phyloP scores from a whole-genome alignment of 2,888 invertebrate genomes.

The Orgyia antiqua region DNA sequence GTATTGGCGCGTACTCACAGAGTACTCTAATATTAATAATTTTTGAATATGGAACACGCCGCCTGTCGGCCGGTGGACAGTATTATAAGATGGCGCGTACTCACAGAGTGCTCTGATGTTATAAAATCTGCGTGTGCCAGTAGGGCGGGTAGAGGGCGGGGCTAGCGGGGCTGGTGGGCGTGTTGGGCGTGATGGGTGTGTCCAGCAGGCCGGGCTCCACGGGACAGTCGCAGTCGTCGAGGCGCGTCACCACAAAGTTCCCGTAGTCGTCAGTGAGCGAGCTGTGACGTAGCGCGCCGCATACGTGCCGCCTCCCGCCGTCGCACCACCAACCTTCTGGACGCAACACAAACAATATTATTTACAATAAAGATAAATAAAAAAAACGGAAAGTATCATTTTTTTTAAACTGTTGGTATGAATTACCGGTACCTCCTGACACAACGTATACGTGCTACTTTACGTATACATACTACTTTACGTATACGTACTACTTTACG shows the following conservation, averaged over 20 bases:
- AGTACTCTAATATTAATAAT: too few relatives aligned
- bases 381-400: too few relatives aligned
- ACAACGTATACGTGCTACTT: too few relatives aligned
- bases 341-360: too few relatives aligned
- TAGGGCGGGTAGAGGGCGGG: conserved; percentile 20
- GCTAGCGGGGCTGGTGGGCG: conserved; percentile 10
- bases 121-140: conserved; percentile 42
- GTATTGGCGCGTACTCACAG: too few relatives aligned
- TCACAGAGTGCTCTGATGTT: conserved; percentile 23
- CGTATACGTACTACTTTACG: too few relatives aligned
- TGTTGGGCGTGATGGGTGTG: conserved; percentile 7
- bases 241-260: conserved; percentile 64
- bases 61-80: too few relatives aligned
- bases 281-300: conserved; percentile 60
- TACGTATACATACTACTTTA: too few relatives aligned
- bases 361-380: too few relatives aligned
- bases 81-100: background rate
- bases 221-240: conserved; percentile 67
- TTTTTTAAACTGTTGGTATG: too few relatives aligned
- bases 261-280: conserved; percentile 75
- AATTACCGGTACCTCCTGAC: too few relatives aligned
- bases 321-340: conserved; percentile 59
- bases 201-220: conserved; percentile 18
- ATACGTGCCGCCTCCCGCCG: conserved; percentile 57
- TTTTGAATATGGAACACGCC: too few relatives aligned